Evolutionary conservation across 1,140 invertebrate species (phyloP).

Genomic region (Orchesella cincta): DNA sequence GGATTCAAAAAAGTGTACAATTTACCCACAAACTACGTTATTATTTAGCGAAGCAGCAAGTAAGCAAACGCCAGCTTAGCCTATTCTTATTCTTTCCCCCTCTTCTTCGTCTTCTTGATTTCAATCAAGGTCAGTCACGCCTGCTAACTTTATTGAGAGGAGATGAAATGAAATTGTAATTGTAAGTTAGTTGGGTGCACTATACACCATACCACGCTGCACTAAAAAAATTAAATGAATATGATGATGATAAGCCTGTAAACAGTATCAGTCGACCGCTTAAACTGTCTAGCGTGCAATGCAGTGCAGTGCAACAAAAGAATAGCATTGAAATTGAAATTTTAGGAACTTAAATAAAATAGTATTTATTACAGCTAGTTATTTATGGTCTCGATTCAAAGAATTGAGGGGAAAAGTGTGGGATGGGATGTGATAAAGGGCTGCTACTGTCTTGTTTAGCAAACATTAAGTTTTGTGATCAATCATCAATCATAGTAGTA

Average conservation of each 20-base stretch:
- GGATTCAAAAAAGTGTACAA: background rate
- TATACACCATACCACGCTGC: background rate
- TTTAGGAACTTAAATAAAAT: background rate
- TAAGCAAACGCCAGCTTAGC: background rate
- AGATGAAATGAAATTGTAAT: conserved; percentile 7
- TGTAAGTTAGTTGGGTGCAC: background rate
- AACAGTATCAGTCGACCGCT: background rate
- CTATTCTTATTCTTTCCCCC: background rate
- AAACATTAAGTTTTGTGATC: background rate
- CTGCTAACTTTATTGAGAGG: background rate
- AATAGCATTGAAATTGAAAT: background rate
- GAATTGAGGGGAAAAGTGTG: too few relatives aligned
- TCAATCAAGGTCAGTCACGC: conserved; percentile 17
- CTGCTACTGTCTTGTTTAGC: background rate
- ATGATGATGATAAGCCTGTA: background rate
- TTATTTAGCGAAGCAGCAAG: background rate
- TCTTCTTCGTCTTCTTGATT: background rate
- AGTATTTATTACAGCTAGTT: background rate
- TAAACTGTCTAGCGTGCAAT: conserved; percentile 17
- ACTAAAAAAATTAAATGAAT: conserved; percentile 1
- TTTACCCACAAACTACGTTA: background rate
- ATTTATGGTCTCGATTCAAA: too few relatives aligned
- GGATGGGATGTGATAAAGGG: background rate
- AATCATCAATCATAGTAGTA: background rate
- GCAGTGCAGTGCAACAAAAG: too few relatives aligned